Base-by-base conservation (phyloP, 2,888 invertebrate genomes). In the Phragmatobia fuliginosa region DNA sequence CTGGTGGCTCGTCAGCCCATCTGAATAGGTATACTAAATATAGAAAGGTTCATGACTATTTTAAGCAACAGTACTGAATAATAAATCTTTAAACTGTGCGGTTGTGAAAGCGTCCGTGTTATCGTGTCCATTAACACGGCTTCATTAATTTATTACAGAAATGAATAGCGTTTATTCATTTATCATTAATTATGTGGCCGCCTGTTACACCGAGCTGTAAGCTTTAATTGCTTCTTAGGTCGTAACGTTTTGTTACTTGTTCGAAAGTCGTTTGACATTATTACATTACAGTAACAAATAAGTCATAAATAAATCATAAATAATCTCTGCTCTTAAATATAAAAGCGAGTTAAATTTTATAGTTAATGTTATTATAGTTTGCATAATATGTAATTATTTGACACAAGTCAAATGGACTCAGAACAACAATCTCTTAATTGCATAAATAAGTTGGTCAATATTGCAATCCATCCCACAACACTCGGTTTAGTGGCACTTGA, bases 111-210 rank as follows among this genome's bases (percentile, higher is more conserved):
- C 63, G 64, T 68, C n/a, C 62, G 64, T 61, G 62, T 70, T 62
- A 66, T 66, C 58, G 62, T 70, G 66, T 41, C 31, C 36, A 62
- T 64, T 62, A 32, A 65, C 58, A 59, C 61, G 67, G 67, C 64
- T 71, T 65, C 66, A 76, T 70, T 67, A 71, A 65, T 73, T 67
- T 62, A 67, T 67, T 67, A 71, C 69, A 66, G 14, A 52, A 71
- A 73, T 71, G 28, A 67, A 71, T 56, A 68, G 64, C 33, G 65
- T 33, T 68, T 62, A 69, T 60, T 64, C 31, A 61, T 33, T 68
- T 62, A 69, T 60, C 60, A 45, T 62, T 66, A 56, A 41, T 72
- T 32, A 62, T 45, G 33, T 59, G 59, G 31, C 32, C 25, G 64
- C 2, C 31, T 59, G 16, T 73, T 67, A 73, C 69, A 73, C 66